Percentiles rank a stretch among this genome's conserved stretches.
phyloP scores from a whole-genome alignment of 1,140 invertebrate species.

The Cecropterus lyciades region DNA sequence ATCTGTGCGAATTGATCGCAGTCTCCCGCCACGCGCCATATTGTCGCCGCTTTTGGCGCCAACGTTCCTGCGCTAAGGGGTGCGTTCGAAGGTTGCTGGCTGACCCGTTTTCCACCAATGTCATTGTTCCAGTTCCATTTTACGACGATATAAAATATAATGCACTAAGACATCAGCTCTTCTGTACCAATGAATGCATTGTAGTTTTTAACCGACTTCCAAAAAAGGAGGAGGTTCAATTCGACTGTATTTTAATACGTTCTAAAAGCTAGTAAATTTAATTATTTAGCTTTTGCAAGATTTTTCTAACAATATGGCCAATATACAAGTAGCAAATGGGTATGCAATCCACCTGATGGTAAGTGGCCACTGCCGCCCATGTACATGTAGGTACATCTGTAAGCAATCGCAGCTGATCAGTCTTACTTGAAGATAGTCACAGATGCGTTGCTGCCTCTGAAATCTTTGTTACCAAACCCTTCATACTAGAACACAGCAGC shows the following conservation, averaged over 20 bases:
- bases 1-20: slow-evolving; percentile 19
- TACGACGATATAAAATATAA: not conserved
- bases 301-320: too few relatives aligned
- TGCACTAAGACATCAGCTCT: not conserved
- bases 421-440: too few relatives aligned
- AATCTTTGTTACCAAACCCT: too few relatives aligned
- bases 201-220: too few relatives aligned
- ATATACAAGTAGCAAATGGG: too few relatives aligned
- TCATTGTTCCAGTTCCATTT: slow-evolving; percentile 38
- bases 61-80: slow-evolving; percentile 50
- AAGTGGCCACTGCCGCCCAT: too few relatives aligned
- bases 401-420: too few relatives aligned
- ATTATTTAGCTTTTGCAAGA: not conserved
- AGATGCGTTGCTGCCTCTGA: too few relatives aligned
- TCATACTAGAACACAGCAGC: too few relatives aligned
- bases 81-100: slow-evolving; percentile 41
- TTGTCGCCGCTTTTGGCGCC: slow-evolving; percentile 64
- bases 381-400: too few relatives aligned
- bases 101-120: slow-evolving; percentile 48
- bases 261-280: not conserved
- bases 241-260: not conserved
- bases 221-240: too few relatives aligned
- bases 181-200: not conserved
- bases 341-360: too few relatives aligned
- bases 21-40: slow-evolving; percentile 49